A percentile compares a stretch with the other conserved stretches of the same genome.
Evolutionary conservation across 2,888 invertebrate species (phyloP).

Genomic region (Rhaphigaster nebulosa): DNA sequence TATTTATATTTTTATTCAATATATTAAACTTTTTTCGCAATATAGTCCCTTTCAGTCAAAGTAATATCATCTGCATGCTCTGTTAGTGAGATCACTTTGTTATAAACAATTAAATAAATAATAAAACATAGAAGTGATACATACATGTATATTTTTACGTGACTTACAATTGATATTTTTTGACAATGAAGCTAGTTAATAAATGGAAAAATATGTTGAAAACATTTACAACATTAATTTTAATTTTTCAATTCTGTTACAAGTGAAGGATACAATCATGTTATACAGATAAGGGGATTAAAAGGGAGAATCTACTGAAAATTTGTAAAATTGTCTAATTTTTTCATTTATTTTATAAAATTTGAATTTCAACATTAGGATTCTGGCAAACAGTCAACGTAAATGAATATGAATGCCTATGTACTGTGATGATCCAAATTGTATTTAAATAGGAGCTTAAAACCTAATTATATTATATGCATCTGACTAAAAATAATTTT

Average conservation of each 20-base stretch:
- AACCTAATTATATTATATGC: too few species aligned
- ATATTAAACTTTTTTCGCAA: too few species aligned
- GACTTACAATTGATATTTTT: slow-evolving; percentile 11
- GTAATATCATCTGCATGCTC: not conserved
- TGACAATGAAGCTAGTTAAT: not conserved
- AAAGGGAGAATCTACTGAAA: slow-evolving; percentile 2
- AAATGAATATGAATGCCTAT: not conserved
- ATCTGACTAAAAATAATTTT: too few species aligned
- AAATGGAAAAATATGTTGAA: slow-evolving; percentile 34
- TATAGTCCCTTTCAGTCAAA: not conserved
- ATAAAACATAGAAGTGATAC: slow-evolving; percentile 9
- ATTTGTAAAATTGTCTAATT: not conserved
- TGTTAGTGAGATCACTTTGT: not conserved
- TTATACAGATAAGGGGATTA: not conserved
- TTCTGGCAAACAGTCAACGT: slow-evolving; percentile 15
- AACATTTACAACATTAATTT: slow-evolving; percentile 5
- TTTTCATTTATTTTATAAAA: slow-evolving; percentile 25
- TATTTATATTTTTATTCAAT: too few species aligned
- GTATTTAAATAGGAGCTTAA: not conserved
- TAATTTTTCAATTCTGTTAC: not conserved
- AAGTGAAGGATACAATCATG: not conserved
- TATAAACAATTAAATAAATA: not conserved
- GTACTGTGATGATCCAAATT: not conserved
- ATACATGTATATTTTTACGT: slow-evolving; percentile 13
- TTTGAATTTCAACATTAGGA: not conserved